Conservation (phyloP, 92 coral and sea anemone species). For the Muricea muricata region DNA sequence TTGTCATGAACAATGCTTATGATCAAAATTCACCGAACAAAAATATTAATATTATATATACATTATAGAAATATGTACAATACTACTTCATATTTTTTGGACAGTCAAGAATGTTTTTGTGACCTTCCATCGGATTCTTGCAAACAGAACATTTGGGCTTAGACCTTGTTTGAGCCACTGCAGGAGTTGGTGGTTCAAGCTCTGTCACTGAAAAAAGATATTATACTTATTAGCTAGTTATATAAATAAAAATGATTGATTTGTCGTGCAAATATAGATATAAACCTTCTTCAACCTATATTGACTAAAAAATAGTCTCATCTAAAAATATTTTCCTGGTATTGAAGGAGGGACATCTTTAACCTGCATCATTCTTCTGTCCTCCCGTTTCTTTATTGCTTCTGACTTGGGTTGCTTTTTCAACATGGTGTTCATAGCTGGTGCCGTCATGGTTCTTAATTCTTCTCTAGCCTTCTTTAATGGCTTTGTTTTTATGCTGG, state of each 20-base stretch:
- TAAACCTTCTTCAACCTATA: not conserved
- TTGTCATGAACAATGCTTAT: too few species aligned
- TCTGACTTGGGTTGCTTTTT: constrained; percentile 33
- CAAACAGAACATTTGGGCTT: constrained; percentile 36
- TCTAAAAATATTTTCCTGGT: constrained; percentile 13
- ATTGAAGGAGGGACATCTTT: constrained; percentile 43
- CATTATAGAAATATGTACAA: not conserved
- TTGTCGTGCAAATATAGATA: not conserved
- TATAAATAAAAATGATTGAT: not conserved
- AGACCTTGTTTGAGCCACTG: constrained; percentile 15
- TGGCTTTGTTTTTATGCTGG: constrained; percentile 32
- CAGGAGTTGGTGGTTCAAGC: constrained; percentile 6
- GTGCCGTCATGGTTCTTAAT: constrained; percentile 36
- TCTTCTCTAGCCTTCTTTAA: constrained; percentile 38
- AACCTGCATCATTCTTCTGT: constrained; percentile 46
- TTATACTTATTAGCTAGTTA: not conserved
- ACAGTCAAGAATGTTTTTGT: constrained; percentile 7
- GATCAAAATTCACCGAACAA: not conserved
- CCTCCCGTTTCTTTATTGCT: constrained; percentile 25
- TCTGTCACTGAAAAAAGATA: constrained; percentile 2
- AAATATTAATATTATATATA: constrained; percentile 4
- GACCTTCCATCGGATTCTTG: constrained; percentile 20
- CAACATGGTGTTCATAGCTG: constrained; percentile 61
- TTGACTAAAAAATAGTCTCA: not conserved
- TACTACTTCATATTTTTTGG: constrained; percentile 20